phyloP scores from a whole-genome alignment of 1,140 invertebrate species.

The Melipona quadrifasciata region DNA sequence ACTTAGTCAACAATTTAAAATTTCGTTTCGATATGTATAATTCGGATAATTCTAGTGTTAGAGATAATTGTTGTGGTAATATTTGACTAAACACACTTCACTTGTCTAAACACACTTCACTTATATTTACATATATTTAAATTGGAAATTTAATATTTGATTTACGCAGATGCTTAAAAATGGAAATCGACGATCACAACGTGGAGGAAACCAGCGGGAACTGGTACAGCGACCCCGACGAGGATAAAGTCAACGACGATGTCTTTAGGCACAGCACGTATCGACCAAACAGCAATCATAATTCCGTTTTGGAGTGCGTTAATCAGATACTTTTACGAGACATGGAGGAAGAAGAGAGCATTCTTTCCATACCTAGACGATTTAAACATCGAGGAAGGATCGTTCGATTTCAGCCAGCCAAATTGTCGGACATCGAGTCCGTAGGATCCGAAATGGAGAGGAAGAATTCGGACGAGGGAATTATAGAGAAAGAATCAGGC shows the following conservation, averaged over 20 bases:
- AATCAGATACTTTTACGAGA: slow-evolving; percentile 88
- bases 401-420: slow-evolving; percentile 78
- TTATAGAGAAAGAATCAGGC: slow-evolving; percentile 53
- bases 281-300: slow-evolving; percentile 83
- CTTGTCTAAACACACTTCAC: too few relatives aligned
- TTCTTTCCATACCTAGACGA: slow-evolving; percentile 73
- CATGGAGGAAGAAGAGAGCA: slow-evolving; percentile 81
- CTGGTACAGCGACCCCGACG: slow-evolving; percentile 89
- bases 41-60: too few relatives aligned
- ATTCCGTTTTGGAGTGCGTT: slow-evolving; percentile 89
- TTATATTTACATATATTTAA: too few relatives aligned
- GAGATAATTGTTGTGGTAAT: too few relatives aligned
- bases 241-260: slow-evolving; percentile 84
- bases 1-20: too few relatives aligned
- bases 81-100: too few relatives aligned
- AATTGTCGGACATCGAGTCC: slow-evolving; percentile 79
- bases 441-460: slow-evolving; percentile 80
- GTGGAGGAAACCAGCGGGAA: slow-evolving; percentile 84
- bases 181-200: slow-evolving; percentile 82
- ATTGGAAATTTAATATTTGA: slow-evolving; percentile 1
- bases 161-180: slow-evolving; percentile 74
- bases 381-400: slow-evolving; percentile 79
- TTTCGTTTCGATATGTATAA: too few relatives aligned
- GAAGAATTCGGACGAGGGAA: slow-evolving; percentile 77
- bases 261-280: slow-evolving; percentile 77